Base-by-base conservation (phyloP, 2,797 vertebrate genomes). In the Gymnothorax javanicus region DNA sequence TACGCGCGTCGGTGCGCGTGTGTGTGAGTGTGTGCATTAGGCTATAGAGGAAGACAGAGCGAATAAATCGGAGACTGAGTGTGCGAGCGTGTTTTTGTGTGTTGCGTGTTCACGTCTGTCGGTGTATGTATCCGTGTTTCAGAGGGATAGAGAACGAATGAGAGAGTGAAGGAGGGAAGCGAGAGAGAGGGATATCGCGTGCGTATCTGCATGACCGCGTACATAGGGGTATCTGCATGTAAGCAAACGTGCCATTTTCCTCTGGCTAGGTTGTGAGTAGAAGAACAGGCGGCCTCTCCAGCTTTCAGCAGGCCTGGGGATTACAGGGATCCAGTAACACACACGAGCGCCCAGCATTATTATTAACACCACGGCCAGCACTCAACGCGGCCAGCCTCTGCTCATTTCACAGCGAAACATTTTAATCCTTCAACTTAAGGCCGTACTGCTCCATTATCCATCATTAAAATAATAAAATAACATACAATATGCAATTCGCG, bases 171-270 rank as follows among this genome's bases (percentile, higher is more conserved):
- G 11, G n/a, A 69, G 67, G 13, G 15, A 27, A 23, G 82, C 25
- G 56, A 59, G 25, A 12, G 12, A 23, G 25, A 60, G 82, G 15
- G 12, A 27, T 12, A 15, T 15, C n/a, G 33, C 83, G 91, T 82
- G 93, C 9, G 85, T 86, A 75, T 86, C 50, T 86, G 57, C 83
- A 79, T 87, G 86, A 86, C 62, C 56, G 60, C 15, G 50, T 60
- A 50, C 9, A 17, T 50, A 59, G 25, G 59, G 13, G 11, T 4
- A 11, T 58, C 9, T 60, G 15, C 58, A n/a, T 67, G 71, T 33
- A n/a, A 17, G 11, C 54, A 50, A 77, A 85, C 23, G 8, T 56
- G 73, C 64, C 64, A 25, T 85, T 87, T 88, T 88, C 54, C 17
- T 77, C 77, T 52, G 56, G 57, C 83, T 58, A 84, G 60, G 86